Base-by-base conservation (phyloP, 2,888 invertebrate species). In the Mythimna impura region DNA sequence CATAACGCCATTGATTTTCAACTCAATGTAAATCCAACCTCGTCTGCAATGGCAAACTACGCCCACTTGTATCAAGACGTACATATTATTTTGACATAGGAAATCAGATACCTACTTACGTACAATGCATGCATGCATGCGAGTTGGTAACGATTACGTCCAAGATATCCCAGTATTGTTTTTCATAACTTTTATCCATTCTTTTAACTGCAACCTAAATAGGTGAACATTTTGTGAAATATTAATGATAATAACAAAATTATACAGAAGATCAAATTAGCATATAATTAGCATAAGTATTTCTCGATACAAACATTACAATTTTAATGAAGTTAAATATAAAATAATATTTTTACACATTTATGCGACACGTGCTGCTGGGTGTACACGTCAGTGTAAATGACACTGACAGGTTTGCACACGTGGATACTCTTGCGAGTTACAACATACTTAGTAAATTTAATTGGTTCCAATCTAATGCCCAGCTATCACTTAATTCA, bases 361-460 rank as follows among this genome's bases (percentile, higher is more conserved):
- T 50, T 61, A 20, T 43, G 62, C 30, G 43, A 22, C 72, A 67
- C 66, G 72, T 76, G 66, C 5, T 50, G n/a, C n/a, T n/a, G n/a
- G 12, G 36, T 20, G 30, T 60, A 25, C 17, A 30, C n/a, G 43
- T 62, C 43, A 47, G 40, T 57, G 22, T 62, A 57, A 52, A 30
- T 61, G 43, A 62, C 65, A 66, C 52, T 25, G 55, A 9, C 47
- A n/a, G 43, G 25, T 65, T 67, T 20, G 7, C 50, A 52, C 66
- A 52, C 4, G 40, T 34, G 60, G 60, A 54, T 55, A 47, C 30
- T 57, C n/a, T 55, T 30, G 14, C 61, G 43, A 66, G 43, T 60
- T 55, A 61, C 40, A 72, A 76, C 71, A 80, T 76, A 25, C 25
- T 25, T 25, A 34, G 55, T 47, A 17, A 10, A n/a, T 47, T 36